phyloP scores from a whole-genome alignment of 2,113 vertebrate genomes.

The Rostratula benghalensis region DNA sequence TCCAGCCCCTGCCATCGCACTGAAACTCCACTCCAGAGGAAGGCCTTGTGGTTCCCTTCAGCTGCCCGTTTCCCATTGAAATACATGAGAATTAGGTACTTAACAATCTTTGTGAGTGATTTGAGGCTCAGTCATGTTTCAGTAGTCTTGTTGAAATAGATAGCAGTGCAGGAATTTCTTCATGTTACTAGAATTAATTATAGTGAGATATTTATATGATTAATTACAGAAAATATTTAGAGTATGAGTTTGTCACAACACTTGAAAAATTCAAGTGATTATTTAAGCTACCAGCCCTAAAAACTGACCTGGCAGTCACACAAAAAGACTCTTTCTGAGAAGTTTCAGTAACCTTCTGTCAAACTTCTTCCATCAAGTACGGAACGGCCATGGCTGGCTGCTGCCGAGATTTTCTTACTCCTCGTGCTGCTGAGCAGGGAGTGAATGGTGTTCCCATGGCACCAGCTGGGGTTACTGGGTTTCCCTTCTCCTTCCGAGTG shows the following conservation, averaged over 20 bases:
- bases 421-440: rapidly evolving
- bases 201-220: not conserved
- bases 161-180: not conserved
- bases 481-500: not conserved
- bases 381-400: not conserved
- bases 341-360: not conserved
- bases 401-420: not conserved
- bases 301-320: not conserved
- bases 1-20: not conserved
- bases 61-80: not conserved
- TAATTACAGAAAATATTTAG: not conserved
- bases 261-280: not conserved
- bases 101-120: not conserved
- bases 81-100: not conserved
- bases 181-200: not conserved
- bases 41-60: not conserved
- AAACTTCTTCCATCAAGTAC: not conserved
- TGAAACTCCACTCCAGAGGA: not conserved
- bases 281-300: not conserved
- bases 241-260: not conserved
- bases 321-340: not conserved
- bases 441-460: not conserved
- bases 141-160: not conserved
- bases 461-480: not conserved
- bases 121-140: not conserved